Evolutionary conservation across 30 jellyfish, hydroid and myxozoan genomes (phyloP), one percentile per base, ranked within the genome.

Genomic region (Aurelia coerulea): DNA sequence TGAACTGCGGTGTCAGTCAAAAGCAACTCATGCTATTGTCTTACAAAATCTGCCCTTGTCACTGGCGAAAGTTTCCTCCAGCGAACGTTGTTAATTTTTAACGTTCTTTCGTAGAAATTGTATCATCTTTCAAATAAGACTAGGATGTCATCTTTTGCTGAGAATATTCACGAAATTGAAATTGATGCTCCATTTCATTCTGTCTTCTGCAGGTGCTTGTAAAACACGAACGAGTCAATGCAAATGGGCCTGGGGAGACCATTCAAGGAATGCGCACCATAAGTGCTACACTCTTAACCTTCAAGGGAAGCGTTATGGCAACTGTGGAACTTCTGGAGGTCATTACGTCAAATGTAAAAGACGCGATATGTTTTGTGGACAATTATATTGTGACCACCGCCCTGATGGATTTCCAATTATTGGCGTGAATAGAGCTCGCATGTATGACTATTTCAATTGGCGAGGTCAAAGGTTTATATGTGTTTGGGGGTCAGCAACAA

Each of bases 301-400:
- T 3, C 59, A 86, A 58, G 95, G 95, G 8, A 81, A 66, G 42
- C 16, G 66, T 15, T 56, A 34, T 58, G 95, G 95, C 74, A 76
- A 86, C 73, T 86, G 95, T 56, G 95, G 95, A 14, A 77, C 74
- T 9, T 63, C 85, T 10, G 90, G 95, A 1, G 18, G 15, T 6
- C 1, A 60, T 60, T 76, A 75, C 60, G 80, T 66, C 14, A 78
- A 32, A 41, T 86, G 95, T 17, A 7, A 62, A 4, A 5, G 42
- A 32, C 84, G 33, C 0, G 85, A 86, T 42, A 18, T 5, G 10
- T 7, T 3, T 42, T 86, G 95, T 62, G 95, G 95, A 17, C 54
- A 39, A 13, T 72, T 76, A 62, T 71, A 34, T 52, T 86, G 95
- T 76, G 18, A 42, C 5, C 59, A 18, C 33, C 79, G 49, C 23